Evolutionary conservation across 2,113 vertebrate species (phyloP).

Genomic region (Gnathonemus echidnorhynchus): DNA sequence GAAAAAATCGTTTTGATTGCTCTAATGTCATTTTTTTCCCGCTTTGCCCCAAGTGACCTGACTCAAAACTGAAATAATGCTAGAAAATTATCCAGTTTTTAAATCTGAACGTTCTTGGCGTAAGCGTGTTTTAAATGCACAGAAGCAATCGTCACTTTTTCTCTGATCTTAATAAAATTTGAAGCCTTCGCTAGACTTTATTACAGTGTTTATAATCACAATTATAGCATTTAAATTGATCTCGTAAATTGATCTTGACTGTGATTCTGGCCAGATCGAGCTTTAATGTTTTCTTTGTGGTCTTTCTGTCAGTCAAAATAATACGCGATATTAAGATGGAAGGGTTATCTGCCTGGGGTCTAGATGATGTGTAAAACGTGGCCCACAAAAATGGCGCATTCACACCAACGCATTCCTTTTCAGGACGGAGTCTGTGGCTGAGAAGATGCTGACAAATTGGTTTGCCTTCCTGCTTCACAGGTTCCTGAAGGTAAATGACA

Average conservation of each 20-base stretch:
- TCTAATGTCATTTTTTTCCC: background rate
- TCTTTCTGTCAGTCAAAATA: background rate
- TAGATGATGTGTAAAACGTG: background rate
- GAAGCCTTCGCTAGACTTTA: background rate
- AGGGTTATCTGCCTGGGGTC: background rate
- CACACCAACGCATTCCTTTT: background rate
- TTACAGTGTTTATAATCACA: background rate
- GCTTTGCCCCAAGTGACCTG: background rate
- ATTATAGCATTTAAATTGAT: background rate
- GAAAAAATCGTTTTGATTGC: background rate
- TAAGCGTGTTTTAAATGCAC: background rate
- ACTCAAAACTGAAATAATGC: background rate
- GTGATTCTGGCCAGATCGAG: background rate
- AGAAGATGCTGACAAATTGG: conserved; percentile 82
- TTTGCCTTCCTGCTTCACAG: conserved; percentile 76
- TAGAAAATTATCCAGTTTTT: background rate
- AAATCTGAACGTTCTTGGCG: background rate
- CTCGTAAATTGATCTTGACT: background rate
- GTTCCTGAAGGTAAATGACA: conserved; percentile 66
- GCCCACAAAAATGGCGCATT: background rate
- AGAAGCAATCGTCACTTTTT: background rate
- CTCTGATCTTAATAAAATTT: background rate
- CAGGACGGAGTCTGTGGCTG: conserved; percentile 74
- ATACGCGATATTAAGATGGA: background rate
- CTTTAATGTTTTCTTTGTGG: background rate